A percentile compares a stretch with the other conserved stretches of the same genome.
Conservation (phyloP, 2,113 vertebrate genomes). For the Rhinogobius similis region DNA sequence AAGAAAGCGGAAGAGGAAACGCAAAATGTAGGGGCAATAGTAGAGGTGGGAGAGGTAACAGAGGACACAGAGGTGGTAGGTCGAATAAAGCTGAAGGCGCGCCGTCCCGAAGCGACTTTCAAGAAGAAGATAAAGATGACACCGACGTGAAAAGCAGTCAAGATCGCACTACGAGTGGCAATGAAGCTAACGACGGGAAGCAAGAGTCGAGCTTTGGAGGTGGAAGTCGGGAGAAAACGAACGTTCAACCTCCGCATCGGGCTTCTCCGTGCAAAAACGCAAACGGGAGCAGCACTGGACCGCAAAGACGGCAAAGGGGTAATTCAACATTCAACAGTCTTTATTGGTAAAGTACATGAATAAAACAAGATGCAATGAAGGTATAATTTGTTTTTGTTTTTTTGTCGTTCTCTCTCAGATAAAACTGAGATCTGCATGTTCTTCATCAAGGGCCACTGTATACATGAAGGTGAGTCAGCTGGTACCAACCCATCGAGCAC, state of each 20-base stretch:
- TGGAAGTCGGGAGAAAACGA: not conserved
- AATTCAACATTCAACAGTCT: constrained; percentile 13
- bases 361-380: too few species aligned
- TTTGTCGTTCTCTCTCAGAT: constrained; percentile 48
- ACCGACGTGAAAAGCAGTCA: accelerated
- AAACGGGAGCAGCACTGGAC: not conserved
- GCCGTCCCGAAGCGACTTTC: not conserved
- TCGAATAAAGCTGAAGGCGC: accelerated
- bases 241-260: not conserved
- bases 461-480: constrained; percentile 70
- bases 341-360: too few species aligned
- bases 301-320: constrained; percentile 20
- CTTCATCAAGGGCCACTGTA: constrained; percentile 75
- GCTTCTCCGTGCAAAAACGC: not conserved
- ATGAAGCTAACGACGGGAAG: not conserved
- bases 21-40: not conserved
- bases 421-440: constrained; percentile 77
- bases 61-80: not conserved
- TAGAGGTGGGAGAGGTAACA: not conserved
- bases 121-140: accelerated
- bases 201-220: not conserved
- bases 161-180: not conserved
- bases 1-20: not conserved
- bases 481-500: too few species aligned
- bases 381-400: not conserved